These are phyloP conservation scores for Stenotaenia linearis DNA, from an alignment of 2,888 invertebrate species.

Conservation along the genomic window DNA sequence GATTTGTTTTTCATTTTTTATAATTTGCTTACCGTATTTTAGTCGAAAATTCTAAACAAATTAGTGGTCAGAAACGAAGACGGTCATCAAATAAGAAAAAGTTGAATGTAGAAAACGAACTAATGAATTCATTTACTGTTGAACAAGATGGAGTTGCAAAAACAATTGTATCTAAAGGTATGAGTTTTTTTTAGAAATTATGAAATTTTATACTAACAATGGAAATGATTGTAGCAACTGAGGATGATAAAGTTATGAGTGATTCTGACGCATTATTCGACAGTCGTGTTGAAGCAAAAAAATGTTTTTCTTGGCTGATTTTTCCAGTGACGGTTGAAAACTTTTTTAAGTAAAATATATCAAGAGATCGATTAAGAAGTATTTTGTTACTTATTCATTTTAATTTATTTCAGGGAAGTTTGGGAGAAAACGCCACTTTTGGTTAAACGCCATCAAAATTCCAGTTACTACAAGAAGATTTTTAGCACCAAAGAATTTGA, in stretches of 20 bases:
- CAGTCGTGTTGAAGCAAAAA: background rate
- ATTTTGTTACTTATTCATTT: too few species aligned
- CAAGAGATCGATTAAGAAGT: background rate
- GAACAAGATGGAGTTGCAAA: background rate
- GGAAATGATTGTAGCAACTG: background rate
- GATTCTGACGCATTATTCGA: background rate
- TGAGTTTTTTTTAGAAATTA: background rate
- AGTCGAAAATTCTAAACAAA: background rate
- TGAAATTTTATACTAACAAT: background rate
- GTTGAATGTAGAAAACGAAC: background rate
- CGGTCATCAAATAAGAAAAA: background rate
- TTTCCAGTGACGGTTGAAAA: slow-evolving; percentile 1
- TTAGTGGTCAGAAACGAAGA: background rate
- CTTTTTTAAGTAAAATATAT: slow-evolving; percentile 11
- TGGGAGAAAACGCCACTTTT: slow-evolving; percentile 27
- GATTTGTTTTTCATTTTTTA: background rate
- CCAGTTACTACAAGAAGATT: background rate
- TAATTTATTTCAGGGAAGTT: background rate
- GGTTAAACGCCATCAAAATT: slow-evolving; percentile 20
- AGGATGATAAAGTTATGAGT: background rate
- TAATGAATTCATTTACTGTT: background rate
- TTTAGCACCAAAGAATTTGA: background rate
- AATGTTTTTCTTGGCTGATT: slow-evolving; percentile 2
- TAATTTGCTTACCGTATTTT: background rate
- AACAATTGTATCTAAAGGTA: background rate